A percentile compares a stretch with the other conserved stretches of the same genome.
phyloP scores from a whole-genome alignment of 2,113 vertebrate species.

The Mormoops blainvillei region DNA sequence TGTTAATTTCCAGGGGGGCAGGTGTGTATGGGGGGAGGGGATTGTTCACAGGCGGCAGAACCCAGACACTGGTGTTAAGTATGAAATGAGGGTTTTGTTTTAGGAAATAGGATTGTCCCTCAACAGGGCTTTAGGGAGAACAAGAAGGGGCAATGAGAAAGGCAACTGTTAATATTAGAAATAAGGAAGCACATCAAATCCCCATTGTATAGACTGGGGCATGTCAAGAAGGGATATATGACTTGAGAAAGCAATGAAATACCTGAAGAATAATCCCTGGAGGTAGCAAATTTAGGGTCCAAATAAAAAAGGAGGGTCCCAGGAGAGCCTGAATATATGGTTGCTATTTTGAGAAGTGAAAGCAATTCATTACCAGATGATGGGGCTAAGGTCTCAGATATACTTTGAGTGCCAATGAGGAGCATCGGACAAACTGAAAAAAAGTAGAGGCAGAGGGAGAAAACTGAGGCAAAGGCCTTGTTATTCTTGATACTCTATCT shows the following conservation, averaged over 20 bases:
- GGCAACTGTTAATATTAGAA: not conserved
- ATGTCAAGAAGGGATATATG: not conserved
- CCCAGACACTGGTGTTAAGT: not conserved
- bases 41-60: not conserved
- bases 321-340: not conserved
- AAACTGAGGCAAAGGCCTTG: not conserved
- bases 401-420: not conserved
- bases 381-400: constrained; percentile 41
- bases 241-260: not conserved
- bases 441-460: not conserved
- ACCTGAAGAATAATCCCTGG: not conserved
- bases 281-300: not conserved
- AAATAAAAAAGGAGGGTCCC: not conserved
- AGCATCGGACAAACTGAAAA: not conserved
- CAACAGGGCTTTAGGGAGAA: not conserved
- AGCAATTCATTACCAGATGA: constrained; percentile 47
- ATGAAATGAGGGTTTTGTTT: not conserved
- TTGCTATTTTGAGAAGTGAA: not conserved
- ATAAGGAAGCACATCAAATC: not conserved
- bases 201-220: not conserved
- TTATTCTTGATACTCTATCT: not conserved
- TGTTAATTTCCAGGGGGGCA: not conserved
- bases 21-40: not conserved
- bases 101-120: not conserved
- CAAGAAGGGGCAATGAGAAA: not conserved